Base-by-base conservation (phyloP, 1,140 invertebrate genomes). In the Pseudobourletiella spinata region DNA sequence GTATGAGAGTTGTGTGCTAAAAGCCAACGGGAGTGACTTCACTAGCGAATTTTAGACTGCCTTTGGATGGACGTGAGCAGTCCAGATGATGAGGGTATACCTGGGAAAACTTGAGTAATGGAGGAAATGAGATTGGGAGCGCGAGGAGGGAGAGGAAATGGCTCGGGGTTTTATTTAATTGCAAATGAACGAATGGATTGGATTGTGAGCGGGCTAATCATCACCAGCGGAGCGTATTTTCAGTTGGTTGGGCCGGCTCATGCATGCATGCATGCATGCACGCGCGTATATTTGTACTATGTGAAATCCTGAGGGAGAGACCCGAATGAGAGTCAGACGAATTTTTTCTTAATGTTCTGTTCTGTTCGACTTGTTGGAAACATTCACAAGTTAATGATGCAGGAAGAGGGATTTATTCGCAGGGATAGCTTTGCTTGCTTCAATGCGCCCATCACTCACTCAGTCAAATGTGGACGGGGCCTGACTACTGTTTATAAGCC, bases 371-470 rank as follows among this genome's bases (percentile, higher is more conserved):
- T 60, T 51, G 44, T 57, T 63, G 8, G 43, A 63, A 63, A 52
- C 62, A 64, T 43, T 64, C 61, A 54, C 63, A 55, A 59, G 57
- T 64, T 64, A 64, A 64, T 64, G 63, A 64, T 64, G 50, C 63
- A 64, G 51, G 57, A 64, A 64, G 63, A 59, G 57, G 57, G 57
- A 64, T 64, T 63, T 57, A 48, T 63, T 63, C 52, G 59, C 59
- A 55, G 59, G 59, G 43, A 56, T 35, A 39, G 52, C 29, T 20
- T 11, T 22, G 39, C 32, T 56, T 39, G 28, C 6, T 56, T 39
- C 26, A 35, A 11, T 56, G 52, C 52, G 4, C 22, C 48, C 48
- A 51, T 51, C 48, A 51, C 48, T 51, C 48, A 51, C 14, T 26
- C 22, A 51, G 48, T 15, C 11, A 48, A 39, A 39, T 39, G 32